Percentiles rank a stretch among this genome's conserved stretches.
Evolutionary conservation across 1,140 invertebrate species (phyloP).

Genomic region (Eurosta solidaginis): DNA sequence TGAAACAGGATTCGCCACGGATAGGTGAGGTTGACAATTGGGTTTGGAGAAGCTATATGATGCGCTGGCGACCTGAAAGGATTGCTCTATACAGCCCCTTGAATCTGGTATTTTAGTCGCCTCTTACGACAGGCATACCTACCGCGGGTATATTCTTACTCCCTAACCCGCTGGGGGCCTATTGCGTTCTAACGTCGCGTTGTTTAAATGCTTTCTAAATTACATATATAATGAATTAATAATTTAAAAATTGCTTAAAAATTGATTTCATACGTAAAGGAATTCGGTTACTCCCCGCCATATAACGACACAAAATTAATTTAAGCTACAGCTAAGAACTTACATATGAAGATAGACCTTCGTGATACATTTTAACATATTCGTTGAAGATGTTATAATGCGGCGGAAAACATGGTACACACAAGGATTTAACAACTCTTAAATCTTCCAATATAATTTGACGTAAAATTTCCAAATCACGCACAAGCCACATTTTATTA

Average conservation of each 20-base stretch:
- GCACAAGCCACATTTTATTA: conserved; percentile 96
- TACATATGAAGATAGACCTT: conserved; percentile 82
- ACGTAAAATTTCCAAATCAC: conserved; percentile 75
- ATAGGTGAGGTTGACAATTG: too few relatives aligned
- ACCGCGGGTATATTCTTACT: too few relatives aligned
- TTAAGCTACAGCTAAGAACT: conserved; percentile 46
- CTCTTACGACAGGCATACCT: too few relatives aligned
- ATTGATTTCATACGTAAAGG: background rate
- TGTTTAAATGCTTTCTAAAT: too few relatives aligned
- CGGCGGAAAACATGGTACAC: conserved; percentile 95
- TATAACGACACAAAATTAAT: background rate
- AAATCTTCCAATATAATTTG: conserved; percentile 90
- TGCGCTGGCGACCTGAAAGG: too few relatives aligned
- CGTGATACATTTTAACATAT: conserved; percentile 95
- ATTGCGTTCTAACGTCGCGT: too few relatives aligned
- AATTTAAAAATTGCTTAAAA: background rate
- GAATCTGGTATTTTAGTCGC: too few relatives aligned
- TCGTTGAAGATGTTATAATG: conserved; percentile 89
- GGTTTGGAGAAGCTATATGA: too few relatives aligned
- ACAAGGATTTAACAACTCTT: conserved; percentile 88
- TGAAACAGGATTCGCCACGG: too few relatives aligned
- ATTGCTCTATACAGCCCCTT: too few relatives aligned
- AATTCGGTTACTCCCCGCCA: too few relatives aligned
- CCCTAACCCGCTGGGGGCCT: too few relatives aligned
- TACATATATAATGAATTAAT: background rate